Evolutionary conservation across 1,140 invertebrate genomes (phyloP).

Genomic region (Rhynchophorus ferrugineus): DNA sequence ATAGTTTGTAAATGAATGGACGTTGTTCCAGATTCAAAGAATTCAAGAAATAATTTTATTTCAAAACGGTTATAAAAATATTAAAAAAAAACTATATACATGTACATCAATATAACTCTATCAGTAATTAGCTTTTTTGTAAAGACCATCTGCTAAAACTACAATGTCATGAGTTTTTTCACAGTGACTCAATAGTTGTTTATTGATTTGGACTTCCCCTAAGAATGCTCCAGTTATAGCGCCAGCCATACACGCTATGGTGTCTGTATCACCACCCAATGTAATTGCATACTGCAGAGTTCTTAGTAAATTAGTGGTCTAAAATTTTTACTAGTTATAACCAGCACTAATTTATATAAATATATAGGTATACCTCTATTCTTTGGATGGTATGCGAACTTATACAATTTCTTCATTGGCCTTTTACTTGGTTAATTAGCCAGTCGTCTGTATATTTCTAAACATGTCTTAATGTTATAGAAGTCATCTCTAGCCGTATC

Average conservation of each 20-base stretch:
- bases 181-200: constrained; percentile 52
- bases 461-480: too few relatives aligned
- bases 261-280: constrained; percentile 74
- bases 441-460: too few relatives aligned
- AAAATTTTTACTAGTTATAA: constrained; percentile 12
- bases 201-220: constrained; percentile 54
- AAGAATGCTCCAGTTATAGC: constrained; percentile 68
- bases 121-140: constrained; percentile 21
- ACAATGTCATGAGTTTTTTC: constrained; percentile 52
- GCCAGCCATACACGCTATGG: constrained; percentile 72
- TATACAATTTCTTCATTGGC: too few relatives aligned
- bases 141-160: constrained; percentile 45
- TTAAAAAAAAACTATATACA: too few relatives aligned
- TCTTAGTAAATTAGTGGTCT: constrained; percentile 47
- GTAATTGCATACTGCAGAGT: constrained; percentile 63
- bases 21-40: too few relatives aligned
- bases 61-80: too few relatives aligned
- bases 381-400: too few relatives aligned
- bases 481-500: too few relatives aligned
- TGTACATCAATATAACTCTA: neutral
- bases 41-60: too few relatives aligned
- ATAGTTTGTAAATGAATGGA: too few relatives aligned
- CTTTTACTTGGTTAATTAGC: too few relatives aligned
- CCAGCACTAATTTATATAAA: constrained; percentile 6
- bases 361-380: too few relatives aligned